A percentile compares a stretch with the other conserved stretches of the same genome.
phyloP scores from a whole-genome alignment of 2,797 vertebrate species.

The Pteropus rufus region DNA sequence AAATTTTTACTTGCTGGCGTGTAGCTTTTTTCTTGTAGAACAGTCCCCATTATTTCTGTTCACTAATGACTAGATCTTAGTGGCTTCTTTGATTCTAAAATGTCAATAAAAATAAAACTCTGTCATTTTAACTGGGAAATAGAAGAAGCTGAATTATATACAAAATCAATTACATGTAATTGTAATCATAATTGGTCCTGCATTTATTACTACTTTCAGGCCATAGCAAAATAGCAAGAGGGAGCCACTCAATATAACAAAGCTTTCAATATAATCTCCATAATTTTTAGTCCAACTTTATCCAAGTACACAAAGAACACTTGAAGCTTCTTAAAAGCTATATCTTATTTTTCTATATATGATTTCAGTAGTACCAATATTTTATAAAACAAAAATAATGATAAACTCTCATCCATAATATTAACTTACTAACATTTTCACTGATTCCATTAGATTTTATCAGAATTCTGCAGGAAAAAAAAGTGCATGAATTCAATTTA shows the following conservation, averaged over 20 bases:
- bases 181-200: neutral
- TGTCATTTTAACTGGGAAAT: neutral
- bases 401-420: neutral
- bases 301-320: neutral
- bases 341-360: neutral
- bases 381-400: neutral
- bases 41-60: neutral
- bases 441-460: neutral
- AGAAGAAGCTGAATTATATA: neutral
- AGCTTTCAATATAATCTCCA: neutral
- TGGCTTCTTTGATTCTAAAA: neutral
- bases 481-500: neutral
- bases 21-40: neutral
- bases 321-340: neutral
- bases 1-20: neutral
- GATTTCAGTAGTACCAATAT: neutral
- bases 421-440: neutral
- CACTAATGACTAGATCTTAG: neutral
- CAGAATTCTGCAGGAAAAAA: neutral
- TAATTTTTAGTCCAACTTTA: neutral
- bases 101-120: neutral
- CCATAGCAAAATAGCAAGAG: neutral
- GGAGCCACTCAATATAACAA: neutral
- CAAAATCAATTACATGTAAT: neutral
- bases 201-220: neutral